Percentiles rank a stretch among this genome's conserved stretches.
phyloP scores from a whole-genome alignment of 2,113 vertebrate genomes.

The Periophthalmodon schlosseri region DNA sequence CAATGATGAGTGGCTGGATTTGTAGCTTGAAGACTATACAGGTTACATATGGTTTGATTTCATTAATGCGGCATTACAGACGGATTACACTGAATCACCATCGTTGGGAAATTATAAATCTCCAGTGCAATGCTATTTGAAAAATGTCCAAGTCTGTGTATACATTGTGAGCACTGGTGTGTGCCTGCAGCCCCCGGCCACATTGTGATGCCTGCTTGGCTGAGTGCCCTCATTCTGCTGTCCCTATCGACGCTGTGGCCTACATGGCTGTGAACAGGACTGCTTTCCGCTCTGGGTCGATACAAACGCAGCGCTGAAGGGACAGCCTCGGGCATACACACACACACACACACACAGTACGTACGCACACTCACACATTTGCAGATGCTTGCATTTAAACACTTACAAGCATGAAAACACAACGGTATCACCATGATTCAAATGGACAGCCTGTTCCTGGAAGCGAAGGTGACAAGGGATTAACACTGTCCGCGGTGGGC shows the following conservation, averaged over 20 bases:
- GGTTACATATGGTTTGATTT: conserved; percentile 37
- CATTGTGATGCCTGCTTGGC: conserved; percentile 60
- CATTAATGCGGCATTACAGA: conserved; percentile 45
- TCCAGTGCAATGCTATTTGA: conserved; percentile 57
- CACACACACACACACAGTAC: conserved; percentile 11
- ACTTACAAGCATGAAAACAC: conserved; percentile 56
- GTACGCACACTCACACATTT: conserved; percentile 24
- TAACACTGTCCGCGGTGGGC: conserved; percentile 24
- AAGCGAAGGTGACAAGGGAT: conserved; percentile 33
- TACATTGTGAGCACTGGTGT: conserved; percentile 28
- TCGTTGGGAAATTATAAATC: conserved; percentile 46
- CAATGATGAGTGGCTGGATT: not conserved
- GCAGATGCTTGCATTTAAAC: conserved; percentile 43
- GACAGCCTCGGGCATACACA: conserved; percentile 55
- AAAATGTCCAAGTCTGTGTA: conserved; percentile 49
- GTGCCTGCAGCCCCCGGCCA: conserved; percentile 40
- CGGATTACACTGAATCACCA: conserved; percentile 54
- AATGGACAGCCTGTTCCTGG: conserved; percentile 24
- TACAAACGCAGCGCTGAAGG: conserved; percentile 57
- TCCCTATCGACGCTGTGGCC: conserved; percentile 66
- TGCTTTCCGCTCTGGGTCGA: conserved; percentile 65
- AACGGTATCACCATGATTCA: conserved; percentile 21
- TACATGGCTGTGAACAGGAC: conserved; percentile 62
- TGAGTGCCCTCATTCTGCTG: conserved; percentile 68
- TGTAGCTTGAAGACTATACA: conserved; percentile 2